phyloP scores from a whole-genome alignment of 53 echinoderm and acorn worm species.

The Arbacia lixula region DNA sequence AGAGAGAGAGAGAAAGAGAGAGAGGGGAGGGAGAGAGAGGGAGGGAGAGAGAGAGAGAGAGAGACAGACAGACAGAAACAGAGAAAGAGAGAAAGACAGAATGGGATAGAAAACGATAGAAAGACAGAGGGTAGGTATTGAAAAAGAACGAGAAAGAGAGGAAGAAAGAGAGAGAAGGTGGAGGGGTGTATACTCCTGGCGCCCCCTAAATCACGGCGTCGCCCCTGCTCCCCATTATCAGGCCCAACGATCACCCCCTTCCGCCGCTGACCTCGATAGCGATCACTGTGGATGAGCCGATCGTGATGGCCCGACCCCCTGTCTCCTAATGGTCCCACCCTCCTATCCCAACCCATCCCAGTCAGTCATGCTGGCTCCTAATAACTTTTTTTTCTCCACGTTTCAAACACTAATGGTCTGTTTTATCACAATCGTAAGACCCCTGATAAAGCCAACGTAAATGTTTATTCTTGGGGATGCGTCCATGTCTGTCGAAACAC shows the following conservation, averaged over 20 bases:
- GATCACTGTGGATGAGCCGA: background rate
- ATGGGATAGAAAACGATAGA: no score
- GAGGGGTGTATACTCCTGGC: no score
- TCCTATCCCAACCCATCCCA: no score
- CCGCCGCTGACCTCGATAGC: slow-evolving; percentile 25
- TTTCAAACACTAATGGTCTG: slow-evolving; percentile 57
- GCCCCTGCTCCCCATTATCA: background rate
- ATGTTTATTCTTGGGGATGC: slow-evolving; percentile 51
- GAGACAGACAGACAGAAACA: no score
- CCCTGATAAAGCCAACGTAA: slow-evolving; percentile 56
- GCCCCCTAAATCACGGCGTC: no score
- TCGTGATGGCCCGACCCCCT: slow-evolving; percentile 34
- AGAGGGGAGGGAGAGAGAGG: no score
- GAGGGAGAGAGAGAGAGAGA: no score
- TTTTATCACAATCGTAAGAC: slow-evolving; percentile 56
- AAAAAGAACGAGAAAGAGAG: no score
- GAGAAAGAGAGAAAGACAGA: no score
- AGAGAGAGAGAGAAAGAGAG: no score
- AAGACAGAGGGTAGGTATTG: no score
- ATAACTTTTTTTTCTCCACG: slow-evolving; percentile 21
- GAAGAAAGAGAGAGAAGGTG: no score
- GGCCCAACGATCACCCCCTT: slow-evolving; percentile 4
- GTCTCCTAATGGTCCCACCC: slow-evolving; percentile 43
- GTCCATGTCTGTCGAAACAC: slow-evolving; percentile 7
- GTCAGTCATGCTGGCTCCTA: slow-evolving; percentile 47